A percentile compares a stretch with the other conserved stretches of the same genome.
Evolutionary conservation across 2,797 vertebrate species (phyloP).

Genomic region (Xiphophorus birchmanni): DNA sequence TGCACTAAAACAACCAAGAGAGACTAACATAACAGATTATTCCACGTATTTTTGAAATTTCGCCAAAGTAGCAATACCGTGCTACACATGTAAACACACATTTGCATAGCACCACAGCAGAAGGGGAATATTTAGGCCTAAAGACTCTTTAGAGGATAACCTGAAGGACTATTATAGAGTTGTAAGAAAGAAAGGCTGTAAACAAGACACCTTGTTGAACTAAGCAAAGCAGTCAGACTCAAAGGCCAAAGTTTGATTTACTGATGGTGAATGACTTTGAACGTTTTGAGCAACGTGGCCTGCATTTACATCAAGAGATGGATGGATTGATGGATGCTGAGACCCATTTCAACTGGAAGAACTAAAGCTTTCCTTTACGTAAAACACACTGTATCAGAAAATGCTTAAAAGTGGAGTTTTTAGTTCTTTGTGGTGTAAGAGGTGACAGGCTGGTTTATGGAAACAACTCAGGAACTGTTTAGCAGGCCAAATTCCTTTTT

Average conservation of each 20-base stretch:
- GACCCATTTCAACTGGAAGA: not conserved
- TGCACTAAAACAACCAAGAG: not conserved
- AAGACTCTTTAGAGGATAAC: not conserved
- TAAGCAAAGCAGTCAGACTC: constrained; percentile 7
- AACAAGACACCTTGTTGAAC: constrained; percentile 26
- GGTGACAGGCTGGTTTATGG: constrained; percentile 31
- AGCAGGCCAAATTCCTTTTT: constrained; percentile 12
- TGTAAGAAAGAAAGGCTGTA: constrained; percentile 15
- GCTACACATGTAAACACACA: not conserved
- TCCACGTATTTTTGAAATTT: not conserved
- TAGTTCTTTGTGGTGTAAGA: constrained; percentile 21
- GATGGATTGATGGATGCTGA: not conserved
- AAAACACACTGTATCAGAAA: not conserved
- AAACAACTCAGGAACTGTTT: constrained; percentile 1
- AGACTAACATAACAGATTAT: not conserved
- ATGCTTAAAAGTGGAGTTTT: constrained; percentile 15
- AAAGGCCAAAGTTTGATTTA: constrained; percentile 24
- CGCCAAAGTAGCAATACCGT: not conserved
- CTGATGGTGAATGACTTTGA: constrained; percentile 5
- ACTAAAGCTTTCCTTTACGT: not conserved
- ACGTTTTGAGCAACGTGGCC: not conserved
- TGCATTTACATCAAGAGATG: not conserved
- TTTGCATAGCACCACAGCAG: not conserved
- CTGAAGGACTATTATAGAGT: not conserved
- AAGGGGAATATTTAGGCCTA: not conserved